A percentile compares a stretch with the other conserved stretches of the same genome.
Evolutionary conservation across 2,888 invertebrate genomes (phyloP).

Genomic region (Carpatolechia fugitivella): DNA sequence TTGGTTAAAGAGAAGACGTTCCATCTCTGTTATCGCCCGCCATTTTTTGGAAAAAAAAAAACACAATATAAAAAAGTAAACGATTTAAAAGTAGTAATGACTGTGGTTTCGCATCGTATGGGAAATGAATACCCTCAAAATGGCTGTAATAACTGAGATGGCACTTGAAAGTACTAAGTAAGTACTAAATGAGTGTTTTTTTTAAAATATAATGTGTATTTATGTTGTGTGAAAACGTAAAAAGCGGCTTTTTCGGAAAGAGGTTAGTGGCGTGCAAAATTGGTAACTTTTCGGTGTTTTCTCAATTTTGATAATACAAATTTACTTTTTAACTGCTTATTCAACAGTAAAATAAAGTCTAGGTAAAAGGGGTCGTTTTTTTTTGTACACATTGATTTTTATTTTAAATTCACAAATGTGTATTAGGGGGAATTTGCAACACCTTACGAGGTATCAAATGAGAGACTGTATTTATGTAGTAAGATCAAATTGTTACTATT

Average conservation of each 20-base stretch:
- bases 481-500: too few species aligned
- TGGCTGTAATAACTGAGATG: background rate
- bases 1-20: conserved; percentile 36
- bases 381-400: too few species aligned
- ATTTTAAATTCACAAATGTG: too few species aligned
- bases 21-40: conserved; percentile 14
- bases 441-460: too few species aligned
- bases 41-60: conserved; percentile 6
- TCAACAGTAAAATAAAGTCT: too few species aligned
- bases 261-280: background rate
- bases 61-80: background rate
- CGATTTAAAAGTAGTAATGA: conserved; percentile 13
- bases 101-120: conserved; percentile 6
- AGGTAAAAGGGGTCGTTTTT: too few species aligned
- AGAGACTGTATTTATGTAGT: too few species aligned
- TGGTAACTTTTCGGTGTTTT: background rate
- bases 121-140: conserved; percentile 8
- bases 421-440: too few species aligned
- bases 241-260: background rate
- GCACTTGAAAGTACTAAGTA: background rate
- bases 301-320: background rate
- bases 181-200: background rate
- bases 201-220: background rate
- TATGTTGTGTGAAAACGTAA: background rate
- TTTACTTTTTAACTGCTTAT: background rate